These are phyloP conservation scores for Marmota monax DNA, from an alignment of 2,113 vertebrate genomes.

Conservation along the genomic window DNA sequence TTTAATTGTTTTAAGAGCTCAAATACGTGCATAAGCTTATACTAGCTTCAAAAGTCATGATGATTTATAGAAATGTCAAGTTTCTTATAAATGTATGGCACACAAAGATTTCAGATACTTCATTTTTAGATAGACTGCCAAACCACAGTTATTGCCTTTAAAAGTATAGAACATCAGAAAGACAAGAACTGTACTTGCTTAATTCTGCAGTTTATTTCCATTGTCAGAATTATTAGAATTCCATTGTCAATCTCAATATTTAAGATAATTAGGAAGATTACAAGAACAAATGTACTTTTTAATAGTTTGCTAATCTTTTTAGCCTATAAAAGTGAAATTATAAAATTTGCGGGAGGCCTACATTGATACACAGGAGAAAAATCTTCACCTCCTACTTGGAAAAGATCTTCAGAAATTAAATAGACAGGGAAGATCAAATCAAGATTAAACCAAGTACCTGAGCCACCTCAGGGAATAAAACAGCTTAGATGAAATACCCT, in stretches of 20 bases:
- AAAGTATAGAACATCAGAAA: conserved; percentile 49
- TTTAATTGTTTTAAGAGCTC: conserved; percentile 37
- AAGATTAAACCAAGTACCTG: conserved; percentile 82
- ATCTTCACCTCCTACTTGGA: conserved; percentile 75
- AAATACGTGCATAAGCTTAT: neutral
- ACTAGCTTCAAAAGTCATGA: conserved; percentile 47
- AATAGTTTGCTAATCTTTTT: conserved; percentile 57
- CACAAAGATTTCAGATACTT: conserved; percentile 29
- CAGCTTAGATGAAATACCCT: conserved; percentile 75
- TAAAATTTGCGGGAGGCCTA: conserved; percentile 66
- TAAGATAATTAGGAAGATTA: conserved; percentile 60
- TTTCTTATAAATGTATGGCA: conserved; percentile 33
- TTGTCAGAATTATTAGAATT: conserved; percentile 49
- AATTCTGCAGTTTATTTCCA: conserved; percentile 55
- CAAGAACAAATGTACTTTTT: conserved; percentile 57
- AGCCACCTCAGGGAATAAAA: conserved; percentile 79
- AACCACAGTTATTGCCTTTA: conserved; percentile 22
- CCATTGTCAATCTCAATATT: conserved; percentile 6
- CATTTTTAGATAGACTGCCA: neutral
- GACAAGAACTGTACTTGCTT: conserved; percentile 12
- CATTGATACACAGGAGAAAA: conserved; percentile 60
- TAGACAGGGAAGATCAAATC: conserved; percentile 79
- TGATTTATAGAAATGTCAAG: conserved; percentile 29
- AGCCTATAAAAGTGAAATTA: conserved; percentile 66
- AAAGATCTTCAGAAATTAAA: conserved; percentile 70